Evolutionary conservation across 2,888 invertebrate species (phyloP).

Genomic region (Oscheius sp.): DNA sequence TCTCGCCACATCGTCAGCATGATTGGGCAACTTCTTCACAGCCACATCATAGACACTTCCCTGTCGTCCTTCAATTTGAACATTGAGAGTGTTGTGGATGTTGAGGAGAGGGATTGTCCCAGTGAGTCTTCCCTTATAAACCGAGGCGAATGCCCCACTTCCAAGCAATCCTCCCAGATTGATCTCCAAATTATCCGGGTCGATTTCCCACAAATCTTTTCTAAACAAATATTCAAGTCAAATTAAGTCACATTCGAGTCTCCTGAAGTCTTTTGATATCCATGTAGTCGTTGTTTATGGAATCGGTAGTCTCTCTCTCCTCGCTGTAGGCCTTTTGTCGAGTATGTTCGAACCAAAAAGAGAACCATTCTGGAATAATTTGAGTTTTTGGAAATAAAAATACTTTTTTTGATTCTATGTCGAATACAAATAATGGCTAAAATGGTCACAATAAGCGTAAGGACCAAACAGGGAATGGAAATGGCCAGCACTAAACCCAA

Average conservation of each 20-base stretch:
- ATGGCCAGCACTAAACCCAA: conserved; percentile 9
- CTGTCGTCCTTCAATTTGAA: conserved; percentile 6
- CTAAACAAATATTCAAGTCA: background rate
- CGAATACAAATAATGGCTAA: conserved; percentile 8
- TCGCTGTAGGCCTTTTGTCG: too few species aligned
- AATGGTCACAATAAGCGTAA: background rate
- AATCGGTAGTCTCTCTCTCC: background rate
- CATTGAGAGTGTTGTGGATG: conserved; percentile 1
- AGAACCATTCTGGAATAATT: too few species aligned
- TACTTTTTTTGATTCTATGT: conserved; percentile 3
- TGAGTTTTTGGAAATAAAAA: too few species aligned
- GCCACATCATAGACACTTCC: conserved; percentile 43
- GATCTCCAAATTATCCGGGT: conserved; percentile 42
- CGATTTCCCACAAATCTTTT: conserved; percentile 54
- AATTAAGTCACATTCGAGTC: background rate
- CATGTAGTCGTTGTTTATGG: background rate
- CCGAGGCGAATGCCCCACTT: conserved; percentile 61
- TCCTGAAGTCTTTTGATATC: background rate
- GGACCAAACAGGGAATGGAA: background rate
- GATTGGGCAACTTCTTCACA: conserved; percentile 55
- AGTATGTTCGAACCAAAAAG: background rate
- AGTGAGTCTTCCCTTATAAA: conserved; percentile 57
- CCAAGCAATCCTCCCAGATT: conserved; percentile 51
- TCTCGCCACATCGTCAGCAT: conserved; percentile 51
- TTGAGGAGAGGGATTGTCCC: background rate